These are phyloP conservation scores for Lasius fuliginosus DNA, from an alignment of 2,888 invertebrate genomes.

Conservation along the genomic window DNA sequence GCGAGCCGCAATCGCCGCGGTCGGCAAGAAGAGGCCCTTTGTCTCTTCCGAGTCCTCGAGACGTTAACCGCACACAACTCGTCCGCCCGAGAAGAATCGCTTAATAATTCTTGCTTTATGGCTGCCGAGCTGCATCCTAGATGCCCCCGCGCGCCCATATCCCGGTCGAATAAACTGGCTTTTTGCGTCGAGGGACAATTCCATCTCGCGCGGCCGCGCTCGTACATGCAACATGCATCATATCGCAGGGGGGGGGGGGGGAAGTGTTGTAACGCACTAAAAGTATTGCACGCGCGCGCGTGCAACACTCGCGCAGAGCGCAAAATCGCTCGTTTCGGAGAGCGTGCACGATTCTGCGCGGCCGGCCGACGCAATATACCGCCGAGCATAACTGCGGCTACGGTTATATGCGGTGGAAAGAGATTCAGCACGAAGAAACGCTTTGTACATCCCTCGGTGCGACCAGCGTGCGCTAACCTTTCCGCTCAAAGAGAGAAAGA, in stretches of 20 bases:
- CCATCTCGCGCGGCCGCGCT: constrained; percentile 36
- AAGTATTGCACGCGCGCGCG: constrained; percentile 67
- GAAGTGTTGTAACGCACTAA: constrained; percentile 63
- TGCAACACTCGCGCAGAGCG: constrained; percentile 46
- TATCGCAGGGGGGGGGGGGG: constrained; percentile 38
- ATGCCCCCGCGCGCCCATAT: constrained; percentile 25
- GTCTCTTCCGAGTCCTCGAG: constrained; percentile 41
- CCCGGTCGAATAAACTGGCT: constrained; percentile 66
- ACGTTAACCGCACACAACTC: constrained; percentile 48
- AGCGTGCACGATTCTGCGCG: constrained; percentile 24
- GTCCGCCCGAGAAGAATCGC: constrained; percentile 61
- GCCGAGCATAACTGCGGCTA: constrained; percentile 39
- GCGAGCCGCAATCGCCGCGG: not conserved
- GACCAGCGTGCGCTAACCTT: constrained; percentile 48
- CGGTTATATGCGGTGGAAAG: not conserved
- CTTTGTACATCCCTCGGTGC: constrained; percentile 40
- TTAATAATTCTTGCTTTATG: constrained; percentile 73
- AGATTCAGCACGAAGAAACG: constrained; percentile 35
- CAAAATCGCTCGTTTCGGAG: constrained; percentile 60
- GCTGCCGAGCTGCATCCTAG: constrained; percentile 41
- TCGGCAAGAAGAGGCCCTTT: constrained; percentile 25
- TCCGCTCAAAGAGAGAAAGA: not conserved
- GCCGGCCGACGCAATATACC: constrained; percentile 18
- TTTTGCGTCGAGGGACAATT: constrained; percentile 63
- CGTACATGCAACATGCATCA: constrained; percentile 56